A percentile compares a stretch with the other conserved stretches of the same genome.
Conservation (phyloP, 2,113 vertebrate species). For the Melanostigma gelatinosum region DNA sequence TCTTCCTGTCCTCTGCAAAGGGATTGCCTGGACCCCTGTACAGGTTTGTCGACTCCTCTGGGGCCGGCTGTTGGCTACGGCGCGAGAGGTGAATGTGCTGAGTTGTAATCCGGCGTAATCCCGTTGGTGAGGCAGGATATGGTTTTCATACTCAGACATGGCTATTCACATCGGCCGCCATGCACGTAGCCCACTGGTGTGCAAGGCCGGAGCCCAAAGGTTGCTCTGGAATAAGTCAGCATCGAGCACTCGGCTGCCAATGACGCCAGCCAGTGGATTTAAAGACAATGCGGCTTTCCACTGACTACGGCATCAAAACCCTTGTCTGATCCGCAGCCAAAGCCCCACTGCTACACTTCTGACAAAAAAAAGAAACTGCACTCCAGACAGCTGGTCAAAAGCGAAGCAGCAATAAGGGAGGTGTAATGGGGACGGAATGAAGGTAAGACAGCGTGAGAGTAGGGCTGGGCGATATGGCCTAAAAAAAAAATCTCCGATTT, state of each 20-base stretch:
- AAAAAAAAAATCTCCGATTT: too few species aligned
- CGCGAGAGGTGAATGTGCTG: conserved; percentile 80
- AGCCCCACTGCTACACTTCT: conserved; percentile 32
- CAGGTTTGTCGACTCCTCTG: conserved; percentile 51
- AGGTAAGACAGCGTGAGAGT: conserved; percentile 7
- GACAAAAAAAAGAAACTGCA: neutral
- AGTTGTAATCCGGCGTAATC: conserved; percentile 86
- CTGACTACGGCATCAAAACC: conserved; percentile 51
- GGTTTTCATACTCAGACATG: conserved; percentile 75
- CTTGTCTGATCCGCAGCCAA: conserved; percentile 54
- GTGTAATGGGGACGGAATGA: conserved; percentile 24
- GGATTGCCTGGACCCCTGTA: conserved; percentile 36
- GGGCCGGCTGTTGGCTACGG: conserved; percentile 62
- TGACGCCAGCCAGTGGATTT: conserved; percentile 52
- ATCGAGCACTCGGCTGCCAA: conserved; percentile 33
- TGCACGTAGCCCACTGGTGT: conserved; percentile 54
- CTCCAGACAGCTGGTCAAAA: conserved; percentile 36
- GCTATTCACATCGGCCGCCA: conserved; percentile 58
- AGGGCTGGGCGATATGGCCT: too few species aligned
- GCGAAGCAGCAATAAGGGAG: conserved; percentile 25
- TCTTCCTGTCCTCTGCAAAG: conserved; percentile 32
- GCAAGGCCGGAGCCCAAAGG: conserved; percentile 57
- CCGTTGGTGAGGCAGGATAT: conserved; percentile 75
- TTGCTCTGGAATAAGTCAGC: conserved; percentile 44
- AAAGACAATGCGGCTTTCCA: conserved; percentile 59